Percentiles rank a stretch among this genome's conserved stretches.
These are phyloP conservation scores for Circaetus cinerascens DNA, from an alignment of 2,113 vertebrate species.

Conservation along the genomic window DNA sequence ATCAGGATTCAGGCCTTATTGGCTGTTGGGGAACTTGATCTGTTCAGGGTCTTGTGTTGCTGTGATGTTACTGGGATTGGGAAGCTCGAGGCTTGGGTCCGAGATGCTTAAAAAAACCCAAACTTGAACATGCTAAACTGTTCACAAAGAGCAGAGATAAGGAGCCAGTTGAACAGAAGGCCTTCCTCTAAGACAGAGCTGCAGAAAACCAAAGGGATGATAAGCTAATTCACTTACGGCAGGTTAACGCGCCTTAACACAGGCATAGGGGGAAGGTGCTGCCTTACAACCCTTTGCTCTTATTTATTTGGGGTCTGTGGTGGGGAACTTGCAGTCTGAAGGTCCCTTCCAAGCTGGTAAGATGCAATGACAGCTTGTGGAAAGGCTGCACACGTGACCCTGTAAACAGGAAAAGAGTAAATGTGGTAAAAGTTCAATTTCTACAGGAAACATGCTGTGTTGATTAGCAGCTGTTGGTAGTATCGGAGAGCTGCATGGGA, in stretches of 20 bases:
- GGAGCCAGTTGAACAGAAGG: not conserved
- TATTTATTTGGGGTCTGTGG: not conserved
- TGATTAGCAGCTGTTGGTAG: not conserved
- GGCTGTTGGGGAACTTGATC: conserved; percentile 43
- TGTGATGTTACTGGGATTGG: not conserved
- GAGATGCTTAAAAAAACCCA: not conserved
- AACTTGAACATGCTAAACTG: not conserved
- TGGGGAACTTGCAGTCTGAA: not conserved
- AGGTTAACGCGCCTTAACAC: accelerated
- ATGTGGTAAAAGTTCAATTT: not conserved
- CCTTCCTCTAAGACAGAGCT: not conserved
- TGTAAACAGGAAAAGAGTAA: conserved; percentile 19
- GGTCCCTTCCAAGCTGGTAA: not conserved
- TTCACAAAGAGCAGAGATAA: conserved; percentile 18
- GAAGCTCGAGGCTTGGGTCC: not conserved
- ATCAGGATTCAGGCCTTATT: conserved; percentile 40
- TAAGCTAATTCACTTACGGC: not conserved
- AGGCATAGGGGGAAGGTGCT: not conserved
- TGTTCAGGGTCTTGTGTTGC: not conserved
- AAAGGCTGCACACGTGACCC: not conserved
- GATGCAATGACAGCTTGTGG: not conserved
- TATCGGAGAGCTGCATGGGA: not conserved
- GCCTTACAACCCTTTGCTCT: not conserved
- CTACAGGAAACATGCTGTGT: not conserved
- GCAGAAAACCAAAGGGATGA: not conserved